phyloP scores from a whole-genome alignment of 2,888 invertebrate genomes.

The Thumatha senex region DNA sequence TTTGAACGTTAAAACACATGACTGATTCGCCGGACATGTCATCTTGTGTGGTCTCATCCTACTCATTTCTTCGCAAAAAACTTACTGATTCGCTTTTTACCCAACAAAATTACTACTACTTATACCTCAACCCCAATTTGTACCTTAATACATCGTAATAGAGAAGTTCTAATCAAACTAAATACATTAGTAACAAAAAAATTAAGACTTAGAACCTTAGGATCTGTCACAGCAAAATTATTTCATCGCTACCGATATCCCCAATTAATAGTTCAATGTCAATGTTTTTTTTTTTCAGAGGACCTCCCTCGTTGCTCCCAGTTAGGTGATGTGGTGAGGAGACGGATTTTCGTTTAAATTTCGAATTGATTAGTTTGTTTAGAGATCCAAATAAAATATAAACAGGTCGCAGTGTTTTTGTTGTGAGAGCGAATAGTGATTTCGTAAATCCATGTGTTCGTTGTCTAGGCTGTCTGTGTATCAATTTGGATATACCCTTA shows the following conservation, averaged over 20 bases:
- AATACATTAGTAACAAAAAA: constrained; percentile 26
- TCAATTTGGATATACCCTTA: neutral
- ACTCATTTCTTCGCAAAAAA: constrained; percentile 56
- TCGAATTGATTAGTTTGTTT: constrained; percentile 35
- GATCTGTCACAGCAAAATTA: constrained; percentile 72
- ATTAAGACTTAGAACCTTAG: constrained; percentile 53
- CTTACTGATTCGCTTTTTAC: constrained; percentile 66
- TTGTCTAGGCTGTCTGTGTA: constrained; percentile 14
- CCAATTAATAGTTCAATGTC: constrained; percentile 68
- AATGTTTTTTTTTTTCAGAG: constrained; percentile 47
- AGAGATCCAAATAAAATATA: constrained; percentile 36
- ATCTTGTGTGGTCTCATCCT: constrained; percentile 68
- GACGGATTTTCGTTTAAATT: constrained; percentile 15
- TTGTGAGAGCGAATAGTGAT: constrained; percentile 17
- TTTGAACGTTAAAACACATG: constrained; percentile 41
- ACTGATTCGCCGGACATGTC: constrained; percentile 44
- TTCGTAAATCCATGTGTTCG: constrained; percentile 24
- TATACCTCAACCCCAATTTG: constrained; percentile 29
- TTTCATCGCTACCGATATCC: constrained; percentile 69
- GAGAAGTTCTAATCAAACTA: constrained; percentile 13
- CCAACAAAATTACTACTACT: constrained; percentile 44
- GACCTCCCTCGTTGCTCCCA: constrained; percentile 61
- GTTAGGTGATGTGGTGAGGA: constrained; percentile 39
- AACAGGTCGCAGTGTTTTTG: constrained; percentile 26
- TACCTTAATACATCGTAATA: constrained; percentile 42